Evolutionary conservation across 2,797 vertebrate genomes (phyloP).

Genomic region (Lerista edwardsae): DNA sequence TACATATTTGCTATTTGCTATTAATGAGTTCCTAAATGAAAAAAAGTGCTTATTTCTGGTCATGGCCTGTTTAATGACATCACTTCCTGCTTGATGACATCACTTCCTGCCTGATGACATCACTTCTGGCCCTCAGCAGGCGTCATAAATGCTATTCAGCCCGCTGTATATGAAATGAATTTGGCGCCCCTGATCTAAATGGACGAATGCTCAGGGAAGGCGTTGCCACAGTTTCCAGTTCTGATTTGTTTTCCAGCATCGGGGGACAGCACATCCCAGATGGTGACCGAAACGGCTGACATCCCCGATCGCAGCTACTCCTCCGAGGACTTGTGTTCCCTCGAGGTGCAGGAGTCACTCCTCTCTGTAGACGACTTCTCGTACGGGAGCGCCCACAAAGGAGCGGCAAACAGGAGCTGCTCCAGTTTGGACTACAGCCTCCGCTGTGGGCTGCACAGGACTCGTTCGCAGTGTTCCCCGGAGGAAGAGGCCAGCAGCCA

Average conservation of each 20-base stretch:
- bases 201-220: no score
- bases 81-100: no score
- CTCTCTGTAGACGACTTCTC: constrained; percentile 80
- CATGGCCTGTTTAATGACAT: no score
- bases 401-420: constrained; percentile 76
- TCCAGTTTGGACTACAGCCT: constrained; percentile 78
- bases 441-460: constrained; percentile 66
- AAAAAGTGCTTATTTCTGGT: no score
- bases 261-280: constrained; percentile 83
- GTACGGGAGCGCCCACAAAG: constrained; percentile 74
- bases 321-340: constrained; percentile 86
- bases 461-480: constrained; percentile 65
- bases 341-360: constrained; percentile 85
- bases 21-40: no score
- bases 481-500: constrained; percentile 64
- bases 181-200: no score
- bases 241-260: constrained; percentile 77
- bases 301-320: constrained; percentile 82
- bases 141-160: no score
- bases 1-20: no score
- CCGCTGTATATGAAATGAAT: no score
- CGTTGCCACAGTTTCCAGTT: background rate
- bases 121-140: no score
- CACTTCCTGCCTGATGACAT: no score
- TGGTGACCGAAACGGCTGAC: constrained; percentile 83